Conservation (phyloP, 1,140 invertebrate species). For the Drosophila serrata region DNA sequence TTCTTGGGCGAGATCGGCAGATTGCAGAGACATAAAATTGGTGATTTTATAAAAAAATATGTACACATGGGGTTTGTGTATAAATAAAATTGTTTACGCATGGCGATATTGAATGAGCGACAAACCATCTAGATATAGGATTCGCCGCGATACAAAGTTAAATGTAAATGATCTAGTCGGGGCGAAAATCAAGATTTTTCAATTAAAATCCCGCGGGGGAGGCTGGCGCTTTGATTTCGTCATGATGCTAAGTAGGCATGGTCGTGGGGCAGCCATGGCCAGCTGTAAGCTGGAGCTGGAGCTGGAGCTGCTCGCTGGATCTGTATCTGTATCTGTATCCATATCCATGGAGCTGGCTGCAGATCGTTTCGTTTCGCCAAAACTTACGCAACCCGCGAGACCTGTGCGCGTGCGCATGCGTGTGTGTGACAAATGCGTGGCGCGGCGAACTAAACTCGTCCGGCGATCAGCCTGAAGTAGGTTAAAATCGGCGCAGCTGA, state of each 20-base stretch:
- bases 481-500: constrained; percentile 65
- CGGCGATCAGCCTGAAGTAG: constrained; percentile 64
- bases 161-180: constrained; percentile 49
- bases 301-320: not conserved
- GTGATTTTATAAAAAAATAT: constrained; percentile 42
- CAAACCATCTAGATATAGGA: constrained; percentile 55
- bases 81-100: constrained; percentile 63
- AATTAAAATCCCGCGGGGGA: constrained; percentile 47
- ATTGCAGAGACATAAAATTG: constrained; percentile 57
- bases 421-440: constrained; percentile 68
- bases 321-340: constrained; percentile 4
- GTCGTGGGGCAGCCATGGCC: constrained; percentile 49
- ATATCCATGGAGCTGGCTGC: constrained; percentile 16
- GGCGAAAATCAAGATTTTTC: constrained; percentile 64
- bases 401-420: constrained; percentile 49
- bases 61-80: constrained; percentile 26
- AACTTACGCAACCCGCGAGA: constrained; percentile 50
- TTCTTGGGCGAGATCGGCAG: constrained; percentile 33
- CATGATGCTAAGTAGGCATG: constrained; percentile 63
- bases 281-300: constrained; percentile 39
- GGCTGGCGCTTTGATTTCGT: constrained; percentile 43
- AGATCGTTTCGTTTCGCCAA: constrained; percentile 25
- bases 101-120: constrained; percentile 31
- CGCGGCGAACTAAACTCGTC: constrained; percentile 64
- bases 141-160: constrained; percentile 38